Percentiles rank a stretch among this genome's conserved stretches.
Conservation (phyloP, 2,113 vertebrate species). For the Leptosomus discolor region DNA sequence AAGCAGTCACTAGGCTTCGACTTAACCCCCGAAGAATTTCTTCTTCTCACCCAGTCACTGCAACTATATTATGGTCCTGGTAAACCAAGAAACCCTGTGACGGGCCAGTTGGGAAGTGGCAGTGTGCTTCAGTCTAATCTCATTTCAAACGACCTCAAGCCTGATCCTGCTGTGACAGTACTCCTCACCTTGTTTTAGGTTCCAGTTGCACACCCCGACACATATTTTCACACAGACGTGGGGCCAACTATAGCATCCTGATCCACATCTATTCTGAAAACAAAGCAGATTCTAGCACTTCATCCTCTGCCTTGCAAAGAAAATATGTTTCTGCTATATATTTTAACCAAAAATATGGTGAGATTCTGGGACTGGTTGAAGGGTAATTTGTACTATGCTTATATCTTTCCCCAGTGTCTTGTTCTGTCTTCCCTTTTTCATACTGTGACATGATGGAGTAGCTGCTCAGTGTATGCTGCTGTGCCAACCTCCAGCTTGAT, state of each 20-base stretch:
- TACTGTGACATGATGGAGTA: background rate
- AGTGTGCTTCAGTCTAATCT: background rate
- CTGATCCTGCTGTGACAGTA: background rate
- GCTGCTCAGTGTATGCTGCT: background rate
- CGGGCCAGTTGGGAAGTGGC: accelerated
- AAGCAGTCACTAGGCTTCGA: background rate
- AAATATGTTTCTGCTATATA: background rate
- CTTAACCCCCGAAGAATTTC: background rate
- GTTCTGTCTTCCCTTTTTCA: background rate
- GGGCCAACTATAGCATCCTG: background rate
- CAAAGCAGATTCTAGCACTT: background rate
- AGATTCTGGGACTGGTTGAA: background rate
- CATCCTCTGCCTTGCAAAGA: background rate
- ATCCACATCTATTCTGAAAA: background rate
- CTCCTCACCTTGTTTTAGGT: background rate
- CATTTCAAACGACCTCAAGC: background rate
- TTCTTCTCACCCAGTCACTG: accelerated
- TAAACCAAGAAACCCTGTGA: background rate
- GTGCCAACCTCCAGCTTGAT: background rate
- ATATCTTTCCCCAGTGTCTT: background rate
- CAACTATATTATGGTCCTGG: accelerated
- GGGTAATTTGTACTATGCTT: background rate
- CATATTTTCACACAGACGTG: background rate
- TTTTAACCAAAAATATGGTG: background rate
- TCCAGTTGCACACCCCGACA: background rate